Percentiles rank a stretch among this genome's conserved stretches.
Evolutionary conservation across 2,888 invertebrate species (phyloP).

Genomic region (Drosophila ustulata): DNA sequence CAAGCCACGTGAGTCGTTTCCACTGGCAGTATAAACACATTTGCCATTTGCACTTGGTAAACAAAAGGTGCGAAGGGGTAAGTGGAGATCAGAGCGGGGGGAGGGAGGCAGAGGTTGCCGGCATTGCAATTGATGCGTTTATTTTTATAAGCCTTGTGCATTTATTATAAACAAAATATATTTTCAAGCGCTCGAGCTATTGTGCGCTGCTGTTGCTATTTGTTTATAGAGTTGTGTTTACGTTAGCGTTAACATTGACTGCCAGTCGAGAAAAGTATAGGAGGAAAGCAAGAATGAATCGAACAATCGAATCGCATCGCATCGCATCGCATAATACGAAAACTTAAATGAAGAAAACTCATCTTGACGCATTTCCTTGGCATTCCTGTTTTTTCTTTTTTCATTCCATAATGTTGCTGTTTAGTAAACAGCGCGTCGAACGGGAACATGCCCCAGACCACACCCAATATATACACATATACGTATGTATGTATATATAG

Average conservation of each 20-base stretch:
- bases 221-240: constrained; percentile 41
- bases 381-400: constrained; percentile 20
- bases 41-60: constrained; percentile 54
- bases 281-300: constrained; percentile 18
- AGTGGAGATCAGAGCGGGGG: not conserved
- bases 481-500: not conserved
- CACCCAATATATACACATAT: constrained; percentile 16
- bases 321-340: not conserved
- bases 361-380: constrained; percentile 69
- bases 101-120: constrained; percentile 9
- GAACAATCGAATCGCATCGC: not conserved
- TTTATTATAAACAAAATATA: constrained; percentile 74
- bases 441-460: constrained; percentile 18
- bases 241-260: constrained; percentile 78
- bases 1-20: constrained; percentile 67
- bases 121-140: constrained; percentile 66
- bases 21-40: constrained; percentile 43
- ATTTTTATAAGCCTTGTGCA: constrained; percentile 73
- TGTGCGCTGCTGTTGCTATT: not conserved
- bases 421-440: constrained; percentile 67
- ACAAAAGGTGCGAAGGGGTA: constrained; percentile 27
- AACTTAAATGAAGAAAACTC: constrained; percentile 16
- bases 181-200: constrained; percentile 37
- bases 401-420: constrained; percentile 26
- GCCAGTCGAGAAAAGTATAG: constrained; percentile 25